Evolutionary conservation across 2,888 invertebrate species (phyloP).

Genomic region (Drosophila ezoana): DNA sequence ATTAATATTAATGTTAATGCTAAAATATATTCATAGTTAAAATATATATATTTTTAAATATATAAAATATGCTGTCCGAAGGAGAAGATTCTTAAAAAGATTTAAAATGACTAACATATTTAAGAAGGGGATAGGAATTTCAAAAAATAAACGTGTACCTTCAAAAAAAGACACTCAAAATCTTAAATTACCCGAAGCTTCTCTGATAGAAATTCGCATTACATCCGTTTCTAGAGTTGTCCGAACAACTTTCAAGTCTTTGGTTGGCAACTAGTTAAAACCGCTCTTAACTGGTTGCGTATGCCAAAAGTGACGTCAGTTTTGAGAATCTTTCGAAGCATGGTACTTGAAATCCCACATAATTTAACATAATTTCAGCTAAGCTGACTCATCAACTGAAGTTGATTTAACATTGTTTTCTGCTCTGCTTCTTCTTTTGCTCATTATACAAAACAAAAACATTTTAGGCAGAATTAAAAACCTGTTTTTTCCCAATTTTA

Average conservation of each 20-base stretch:
- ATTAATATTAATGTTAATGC: too few species aligned
- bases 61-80: too few species aligned
- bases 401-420: conserved; percentile 7
- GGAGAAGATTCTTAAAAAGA: too few species aligned
- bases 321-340: conserved; percentile 11
- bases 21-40: too few species aligned
- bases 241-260: conserved; percentile 20
- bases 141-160: too few species aligned
- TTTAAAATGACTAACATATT: too few species aligned
- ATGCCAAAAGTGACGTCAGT: conserved; percentile 41
- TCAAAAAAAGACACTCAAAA: too few species aligned
- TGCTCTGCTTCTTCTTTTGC: conserved; percentile 10
- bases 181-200: too few species aligned
- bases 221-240: conserved; percentile 1
- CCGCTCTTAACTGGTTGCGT: conserved; percentile 19
- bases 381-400: conserved; percentile 51
- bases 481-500: conserved; percentile 19
- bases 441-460: conserved; percentile 6
- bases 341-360: conserved; percentile 20
- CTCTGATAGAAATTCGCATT: neutral
- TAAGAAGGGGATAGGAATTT: too few species aligned
- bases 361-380: conserved; percentile 26
- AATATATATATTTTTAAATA: too few species aligned
- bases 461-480: conserved; percentile 16
- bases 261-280: conserved; percentile 28